Conservation (phyloP, 2,888 invertebrate species). For the Mimas tiliae region DNA sequence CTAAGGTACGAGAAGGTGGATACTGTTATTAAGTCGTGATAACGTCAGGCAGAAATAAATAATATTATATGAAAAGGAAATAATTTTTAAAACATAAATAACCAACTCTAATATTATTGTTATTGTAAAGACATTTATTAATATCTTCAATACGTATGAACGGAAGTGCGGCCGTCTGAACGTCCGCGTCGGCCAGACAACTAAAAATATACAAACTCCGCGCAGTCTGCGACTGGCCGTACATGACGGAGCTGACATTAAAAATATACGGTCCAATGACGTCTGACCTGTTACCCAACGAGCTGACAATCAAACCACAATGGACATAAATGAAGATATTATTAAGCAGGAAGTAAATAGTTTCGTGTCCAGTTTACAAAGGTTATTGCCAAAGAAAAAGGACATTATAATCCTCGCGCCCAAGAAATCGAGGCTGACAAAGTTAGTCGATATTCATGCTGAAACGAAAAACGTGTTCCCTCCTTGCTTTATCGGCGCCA, state of each 20-base stretch:
- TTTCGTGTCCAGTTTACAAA: slow-evolving; percentile 67
- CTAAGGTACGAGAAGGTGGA: no score
- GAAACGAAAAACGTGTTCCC: slow-evolving; percentile 78
- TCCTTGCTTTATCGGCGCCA: slow-evolving; percentile 73
- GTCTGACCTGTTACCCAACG: slow-evolving; percentile 63
- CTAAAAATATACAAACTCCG: slow-evolving; percentile 65
- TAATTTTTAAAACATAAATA: not conserved
- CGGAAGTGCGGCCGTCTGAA: slow-evolving; percentile 13
- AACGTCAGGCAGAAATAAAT: not conserved
- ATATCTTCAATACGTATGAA: slow-evolving; percentile 15
- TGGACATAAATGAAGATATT: slow-evolving; percentile 74
- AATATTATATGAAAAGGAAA: not conserved
- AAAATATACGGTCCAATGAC: slow-evolving; percentile 78
- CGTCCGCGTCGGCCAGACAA: slow-evolving; percentile 9
- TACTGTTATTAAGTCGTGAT: no score
- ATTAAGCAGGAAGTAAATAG: slow-evolving; percentile 72
- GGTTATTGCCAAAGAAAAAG: slow-evolving; percentile 71
- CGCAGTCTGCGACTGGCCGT: slow-evolving; percentile 69
- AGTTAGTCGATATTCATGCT: slow-evolving; percentile 67
- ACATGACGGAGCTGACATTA: slow-evolving; percentile 55
- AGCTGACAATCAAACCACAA: slow-evolving; percentile 56
- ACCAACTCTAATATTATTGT: not conserved
- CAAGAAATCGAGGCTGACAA: slow-evolving; percentile 52
- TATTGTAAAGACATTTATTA: slow-evolving; percentile 17
- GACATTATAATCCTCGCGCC: slow-evolving; percentile 60